phyloP scores from a whole-genome alignment of 2,888 invertebrate genomes.

The Ormyrus labotus region DNA sequence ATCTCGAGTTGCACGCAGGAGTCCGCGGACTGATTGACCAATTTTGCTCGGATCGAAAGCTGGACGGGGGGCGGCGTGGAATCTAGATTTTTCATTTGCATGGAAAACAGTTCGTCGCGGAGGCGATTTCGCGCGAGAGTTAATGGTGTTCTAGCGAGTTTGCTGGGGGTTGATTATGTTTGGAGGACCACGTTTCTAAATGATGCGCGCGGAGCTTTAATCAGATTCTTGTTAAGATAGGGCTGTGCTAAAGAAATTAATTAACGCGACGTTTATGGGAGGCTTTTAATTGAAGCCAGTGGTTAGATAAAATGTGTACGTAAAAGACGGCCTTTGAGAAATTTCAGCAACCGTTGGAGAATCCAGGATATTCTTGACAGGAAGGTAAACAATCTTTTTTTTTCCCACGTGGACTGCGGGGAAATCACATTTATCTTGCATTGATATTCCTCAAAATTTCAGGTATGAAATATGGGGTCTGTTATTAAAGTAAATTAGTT shows the following conservation, averaged over 20 bases:
- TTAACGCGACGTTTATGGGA: too few relatives aligned
- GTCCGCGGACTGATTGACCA: not conserved
- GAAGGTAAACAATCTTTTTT: constrained; percentile 35
- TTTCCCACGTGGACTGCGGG: constrained; percentile 39
- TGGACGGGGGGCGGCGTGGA: not conserved
- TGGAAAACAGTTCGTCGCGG: not conserved
- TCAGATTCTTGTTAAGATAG: too few relatives aligned
- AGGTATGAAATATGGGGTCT: constrained; percentile 32
- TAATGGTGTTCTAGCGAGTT: too few relatives aligned
- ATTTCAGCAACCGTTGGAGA: too few relatives aligned
- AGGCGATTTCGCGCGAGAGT: not conserved
- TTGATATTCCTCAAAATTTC: constrained; percentile 25
- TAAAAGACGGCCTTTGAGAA: too few relatives aligned
- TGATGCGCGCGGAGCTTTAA: too few relatives aligned
- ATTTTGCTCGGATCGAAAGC: not conserved
- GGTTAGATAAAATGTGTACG: too few relatives aligned
- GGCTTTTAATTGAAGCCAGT: too few relatives aligned
- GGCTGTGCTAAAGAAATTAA: too few relatives aligned
- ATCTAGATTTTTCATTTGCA: constrained; percentile 22
- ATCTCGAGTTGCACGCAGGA: constrained; percentile 4
- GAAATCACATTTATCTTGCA: constrained; percentile 17
- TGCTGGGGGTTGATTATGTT: too few relatives aligned
- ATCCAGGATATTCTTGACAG: not conserved
- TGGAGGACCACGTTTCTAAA: too few relatives aligned
- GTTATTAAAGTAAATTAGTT: constrained; percentile 45